Conservation (phyloP, 2,113 vertebrate genomes). For the Varanus komodoensis region DNA sequence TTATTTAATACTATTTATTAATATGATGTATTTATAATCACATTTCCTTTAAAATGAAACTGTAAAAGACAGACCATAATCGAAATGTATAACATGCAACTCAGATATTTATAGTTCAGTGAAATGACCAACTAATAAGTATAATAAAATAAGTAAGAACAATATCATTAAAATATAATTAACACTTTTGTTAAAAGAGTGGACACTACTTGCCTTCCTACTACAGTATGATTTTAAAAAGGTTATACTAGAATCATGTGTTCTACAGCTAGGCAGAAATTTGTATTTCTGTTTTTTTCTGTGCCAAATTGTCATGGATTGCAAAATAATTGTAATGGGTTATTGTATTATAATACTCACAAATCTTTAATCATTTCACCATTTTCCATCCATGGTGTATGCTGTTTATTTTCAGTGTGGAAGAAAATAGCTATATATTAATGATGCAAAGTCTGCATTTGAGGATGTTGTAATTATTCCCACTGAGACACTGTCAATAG, state of each 20-base stretch:
- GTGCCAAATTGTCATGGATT: slow-evolving; percentile 55
- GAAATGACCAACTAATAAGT: background rate
- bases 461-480: slow-evolving; percentile 83
- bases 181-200: background rate
- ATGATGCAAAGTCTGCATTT: slow-evolving; percentile 80
- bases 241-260: slow-evolving; percentile 22
- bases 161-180: background rate
- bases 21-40: background rate
- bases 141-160: background rate
- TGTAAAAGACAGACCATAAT: background rate
- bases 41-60: background rate
- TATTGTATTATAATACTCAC: slow-evolving; percentile 57
- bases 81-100: background rate
- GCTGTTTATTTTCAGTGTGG: slow-evolving; percentile 75
- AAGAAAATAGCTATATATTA: slow-evolving; percentile 74
- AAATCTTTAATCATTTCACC: slow-evolving; percentile 71
- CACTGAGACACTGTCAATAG: slow-evolving; percentile 81
- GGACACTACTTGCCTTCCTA: background rate
- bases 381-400: slow-evolving; percentile 72
- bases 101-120: background rate
- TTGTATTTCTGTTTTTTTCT: slow-evolving; percentile 33
- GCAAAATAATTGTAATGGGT: slow-evolving; percentile 51
- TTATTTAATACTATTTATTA: background rate
- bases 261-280: slow-evolving; percentile 30
- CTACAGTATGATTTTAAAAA: slow-evolving; percentile 1